Conservation (phyloP, 2,113 vertebrate species). For the sheep (Ovis aries) region ARS-UI_Ramb_v3.0 NC_056058.1:91696001-91696500, state of each 20-base stretch:
- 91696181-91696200: background rate
- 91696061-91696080: background rate
- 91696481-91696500: conserved; percentile 30
- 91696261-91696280: background rate
- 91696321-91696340: background rate
- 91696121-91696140: background rate
- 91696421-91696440: background rate
- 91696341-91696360: background rate
- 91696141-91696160: background rate
- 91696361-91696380: background rate
- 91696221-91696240: background rate
- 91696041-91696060: background rate
- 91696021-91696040: background rate
- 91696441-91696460: background rate
- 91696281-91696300: background rate
- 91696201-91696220: background rate
- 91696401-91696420: background rate
- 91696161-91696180: background rate
- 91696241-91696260: background rate
- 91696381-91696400: background rate
- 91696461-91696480: background rate
- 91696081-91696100: background rate
- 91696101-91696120: background rate
- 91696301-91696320: background rate
- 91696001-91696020: background rate